These are phyloP conservation scores for Stegastes partitus DNA, from an alignment of 2,113 vertebrate genomes.

Conservation along the genomic window DNA sequence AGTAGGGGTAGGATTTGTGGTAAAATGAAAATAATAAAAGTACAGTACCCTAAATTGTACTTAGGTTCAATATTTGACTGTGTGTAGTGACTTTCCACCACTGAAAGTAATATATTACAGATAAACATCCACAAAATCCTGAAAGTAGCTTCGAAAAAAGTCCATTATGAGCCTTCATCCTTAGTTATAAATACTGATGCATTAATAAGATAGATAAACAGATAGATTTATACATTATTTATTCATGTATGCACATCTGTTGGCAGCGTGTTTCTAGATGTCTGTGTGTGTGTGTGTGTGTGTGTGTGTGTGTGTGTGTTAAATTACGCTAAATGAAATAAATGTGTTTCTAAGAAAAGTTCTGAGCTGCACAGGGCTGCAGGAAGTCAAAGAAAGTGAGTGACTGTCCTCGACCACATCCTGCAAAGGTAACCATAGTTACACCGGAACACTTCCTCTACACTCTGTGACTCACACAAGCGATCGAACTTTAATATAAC, in stretches of 20 bases:
- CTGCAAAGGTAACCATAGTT: conserved; percentile 12
- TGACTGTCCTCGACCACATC: conserved; percentile 42
- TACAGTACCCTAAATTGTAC: too few species aligned
- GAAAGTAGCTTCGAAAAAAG: too few species aligned
- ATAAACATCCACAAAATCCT: too few species aligned
- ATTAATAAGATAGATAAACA: too few species aligned
- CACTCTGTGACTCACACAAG: conserved; percentile 17
- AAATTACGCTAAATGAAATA: neutral
- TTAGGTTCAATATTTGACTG: too few species aligned
- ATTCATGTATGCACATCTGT: neutral
- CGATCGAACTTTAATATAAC: neutral
- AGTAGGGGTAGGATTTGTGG: too few species aligned
- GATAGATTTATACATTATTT: neutral
- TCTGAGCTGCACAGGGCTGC: neutral
- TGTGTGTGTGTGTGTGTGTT: neutral
- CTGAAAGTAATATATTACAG: too few species aligned
- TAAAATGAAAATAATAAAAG: too few species aligned
- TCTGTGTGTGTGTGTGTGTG: too few species aligned
- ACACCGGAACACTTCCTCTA: conserved; percentile 7
- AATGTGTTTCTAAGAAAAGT: neutral
- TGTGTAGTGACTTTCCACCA: too few species aligned
- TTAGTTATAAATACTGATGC: too few species aligned
- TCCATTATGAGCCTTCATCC: too few species aligned
- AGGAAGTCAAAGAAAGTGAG: neutral
- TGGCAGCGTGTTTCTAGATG: neutral